A percentile compares a stretch with the other conserved stretches of the same genome.
Evolutionary conservation across 2,888 invertebrate species (phyloP).

Genomic region (Drosophila silvestris): DNA sequence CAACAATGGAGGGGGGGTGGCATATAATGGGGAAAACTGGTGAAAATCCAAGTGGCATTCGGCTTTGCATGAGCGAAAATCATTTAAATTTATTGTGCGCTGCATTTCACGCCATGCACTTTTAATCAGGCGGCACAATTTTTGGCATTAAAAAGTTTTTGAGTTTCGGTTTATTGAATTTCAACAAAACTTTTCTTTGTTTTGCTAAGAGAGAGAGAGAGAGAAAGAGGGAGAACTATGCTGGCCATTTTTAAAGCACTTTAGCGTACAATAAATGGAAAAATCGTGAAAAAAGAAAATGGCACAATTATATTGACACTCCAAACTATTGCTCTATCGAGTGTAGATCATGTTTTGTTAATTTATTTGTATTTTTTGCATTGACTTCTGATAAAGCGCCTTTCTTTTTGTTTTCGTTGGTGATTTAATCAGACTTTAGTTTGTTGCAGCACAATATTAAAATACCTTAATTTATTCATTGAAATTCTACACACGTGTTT

Average conservation of each 20-base stretch:
- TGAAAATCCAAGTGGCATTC: conserved; percentile 67
- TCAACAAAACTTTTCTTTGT: conserved; percentile 35
- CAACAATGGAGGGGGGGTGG: conserved; percentile 21
- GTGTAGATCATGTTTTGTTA: not conserved
- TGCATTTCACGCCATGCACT: conserved; percentile 75
- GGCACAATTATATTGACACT: not conserved
- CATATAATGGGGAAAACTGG: conserved; percentile 18
- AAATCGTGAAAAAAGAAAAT: not conserved
- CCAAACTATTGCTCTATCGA: not conserved
- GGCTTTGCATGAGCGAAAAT: conserved; percentile 73
- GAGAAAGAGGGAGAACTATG: not conserved
- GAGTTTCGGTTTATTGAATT: conserved; percentile 44
- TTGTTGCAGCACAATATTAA: conserved; percentile 13
- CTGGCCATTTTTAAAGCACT: not conserved
- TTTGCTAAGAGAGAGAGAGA: not conserved
- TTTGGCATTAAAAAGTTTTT: conserved; percentile 52
- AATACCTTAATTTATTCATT: conserved; percentile 30
- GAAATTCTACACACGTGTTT: conserved; percentile 20
- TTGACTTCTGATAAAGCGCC: not conserved
- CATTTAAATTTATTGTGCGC: conserved; percentile 75
- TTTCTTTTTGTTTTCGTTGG: not conserved
- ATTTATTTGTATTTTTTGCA: not conserved
- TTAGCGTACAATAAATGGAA: not conserved
- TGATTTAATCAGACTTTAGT: conserved; percentile 10
- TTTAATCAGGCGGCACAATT: conserved; percentile 71